Evolutionary conservation across 2,888 invertebrate species (phyloP).

Genomic region (Folsomia candida): DNA sequence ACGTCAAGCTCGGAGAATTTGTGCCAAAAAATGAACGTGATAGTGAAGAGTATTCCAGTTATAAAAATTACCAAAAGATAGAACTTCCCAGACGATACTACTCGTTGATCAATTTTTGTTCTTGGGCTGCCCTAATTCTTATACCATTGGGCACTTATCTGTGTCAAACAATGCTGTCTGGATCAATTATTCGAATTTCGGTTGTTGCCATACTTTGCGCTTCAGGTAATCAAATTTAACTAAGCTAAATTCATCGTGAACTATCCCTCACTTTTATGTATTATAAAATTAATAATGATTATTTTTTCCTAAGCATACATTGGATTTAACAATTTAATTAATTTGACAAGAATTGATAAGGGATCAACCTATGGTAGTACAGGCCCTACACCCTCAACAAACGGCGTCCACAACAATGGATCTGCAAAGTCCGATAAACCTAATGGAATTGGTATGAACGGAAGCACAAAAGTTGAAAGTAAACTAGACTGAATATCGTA

Average conservation of each 20-base stretch:
- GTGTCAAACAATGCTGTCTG: conserved; percentile 66
- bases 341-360: conserved; percentile 79
- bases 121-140: conserved; percentile 68
- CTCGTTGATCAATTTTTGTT: conserved; percentile 68
- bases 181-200: conserved; percentile 68
- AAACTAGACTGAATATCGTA: conserved; percentile 6
- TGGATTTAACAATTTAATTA: conserved; percentile 74
- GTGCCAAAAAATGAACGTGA: conserved; percentile 72
- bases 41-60: conserved; percentile 52
- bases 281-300: conserved; percentile 25
- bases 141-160: conserved; percentile 72
- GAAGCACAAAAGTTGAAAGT: not conserved
- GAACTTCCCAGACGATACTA: conserved; percentile 63
- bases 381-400: not conserved
- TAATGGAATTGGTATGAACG: conserved; percentile 16
- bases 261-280: not conserved
- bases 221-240: conserved; percentile 67
- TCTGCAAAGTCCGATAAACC: not conserved
- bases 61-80: conserved; percentile 58
- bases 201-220: conserved; percentile 68
- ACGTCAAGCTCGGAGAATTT: conserved; percentile 72
- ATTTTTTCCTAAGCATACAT: conserved; percentile 67
- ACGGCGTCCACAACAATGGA: conserved; percentile 1
- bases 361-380: conserved; percentile 72
- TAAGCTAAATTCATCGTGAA: not conserved